Evolutionary conservation across 2,888 invertebrate genomes (phyloP).

Genomic region (Zygogramma bicolorata): DNA sequence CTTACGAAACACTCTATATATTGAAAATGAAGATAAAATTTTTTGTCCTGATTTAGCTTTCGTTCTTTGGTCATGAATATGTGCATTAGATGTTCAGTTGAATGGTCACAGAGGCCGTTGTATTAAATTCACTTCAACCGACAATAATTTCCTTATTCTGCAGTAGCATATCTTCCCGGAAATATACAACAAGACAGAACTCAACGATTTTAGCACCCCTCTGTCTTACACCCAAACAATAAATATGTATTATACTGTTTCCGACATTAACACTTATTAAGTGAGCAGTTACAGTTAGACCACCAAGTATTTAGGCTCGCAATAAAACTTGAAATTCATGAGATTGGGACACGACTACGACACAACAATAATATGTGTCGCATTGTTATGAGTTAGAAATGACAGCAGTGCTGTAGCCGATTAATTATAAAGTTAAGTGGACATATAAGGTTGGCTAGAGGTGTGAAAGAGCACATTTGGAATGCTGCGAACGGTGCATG

Average conservation of each 20-base stretch:
- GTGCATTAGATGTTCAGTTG: too few species aligned
- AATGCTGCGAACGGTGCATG: not conserved
- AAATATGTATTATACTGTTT: not conserved
- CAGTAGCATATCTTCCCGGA: too few species aligned
- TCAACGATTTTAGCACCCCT: too few species aligned
- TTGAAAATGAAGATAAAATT: too few species aligned
- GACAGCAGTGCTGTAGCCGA: not conserved
- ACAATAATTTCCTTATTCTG: too few species aligned
- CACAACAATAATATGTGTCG: not conserved
- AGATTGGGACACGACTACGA: too few species aligned
- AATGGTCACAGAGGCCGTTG: too few species aligned
- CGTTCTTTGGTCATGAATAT: too few species aligned
- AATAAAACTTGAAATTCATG: not conserved
- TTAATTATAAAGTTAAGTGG: constrained; percentile 1
- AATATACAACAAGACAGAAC: too few species aligned
- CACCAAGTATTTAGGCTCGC: not conserved
- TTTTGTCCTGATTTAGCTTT: too few species aligned
- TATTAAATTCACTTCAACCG: too few species aligned
- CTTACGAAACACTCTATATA: too few species aligned
- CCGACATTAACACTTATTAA: not conserved
- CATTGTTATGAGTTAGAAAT: not conserved
- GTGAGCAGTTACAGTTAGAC: not conserved
- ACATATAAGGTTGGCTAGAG: not conserved
- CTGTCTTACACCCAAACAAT: not conserved
- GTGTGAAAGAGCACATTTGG: constrained; percentile 4